Evolutionary conservation across 2,797 vertebrate species (phyloP).

Genomic region (Phrynocephalus vlangalii): DNA sequence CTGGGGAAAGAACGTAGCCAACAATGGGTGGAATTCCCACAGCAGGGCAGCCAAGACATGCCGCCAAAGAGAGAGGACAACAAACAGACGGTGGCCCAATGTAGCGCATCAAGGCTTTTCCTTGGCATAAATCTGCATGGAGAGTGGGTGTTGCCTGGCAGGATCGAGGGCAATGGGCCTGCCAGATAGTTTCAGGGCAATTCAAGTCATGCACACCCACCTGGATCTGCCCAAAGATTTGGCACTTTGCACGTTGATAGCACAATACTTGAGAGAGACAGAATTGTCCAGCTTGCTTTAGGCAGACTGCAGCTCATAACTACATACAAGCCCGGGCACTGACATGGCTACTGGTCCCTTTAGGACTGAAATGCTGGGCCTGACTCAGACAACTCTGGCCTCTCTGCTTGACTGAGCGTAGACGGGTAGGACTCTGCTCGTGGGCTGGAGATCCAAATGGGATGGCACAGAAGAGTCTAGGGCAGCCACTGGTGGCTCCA

Average conservation of each 20-base stretch:
- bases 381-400: not conserved
- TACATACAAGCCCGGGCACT: not conserved
- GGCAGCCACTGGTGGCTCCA: not conserved
- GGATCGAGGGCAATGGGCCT: not conserved
- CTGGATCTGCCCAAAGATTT: not conserved
- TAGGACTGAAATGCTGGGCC: not conserved
- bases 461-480: not conserved
- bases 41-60: not conserved
- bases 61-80: not conserved
- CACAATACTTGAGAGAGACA: not conserved
- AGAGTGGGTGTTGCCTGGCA: not conserved
- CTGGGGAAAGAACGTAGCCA: not conserved
- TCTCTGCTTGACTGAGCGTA: not conserved
- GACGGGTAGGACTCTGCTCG: too few species aligned
- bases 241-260: not conserved
- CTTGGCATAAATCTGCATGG: not conserved
- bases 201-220: not conserved
- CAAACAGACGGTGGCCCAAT: not conserved
- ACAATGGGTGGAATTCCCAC: not conserved
- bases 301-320: not conserved
- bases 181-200: not conserved
- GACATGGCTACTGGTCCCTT: not conserved
- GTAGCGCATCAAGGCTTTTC: not conserved
- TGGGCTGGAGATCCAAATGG: not conserved
- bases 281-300: not conserved